Evolutionary conservation across 2,113 vertebrate genomes (phyloP).

Genomic region (Chloropsis hardwickii): DNA sequence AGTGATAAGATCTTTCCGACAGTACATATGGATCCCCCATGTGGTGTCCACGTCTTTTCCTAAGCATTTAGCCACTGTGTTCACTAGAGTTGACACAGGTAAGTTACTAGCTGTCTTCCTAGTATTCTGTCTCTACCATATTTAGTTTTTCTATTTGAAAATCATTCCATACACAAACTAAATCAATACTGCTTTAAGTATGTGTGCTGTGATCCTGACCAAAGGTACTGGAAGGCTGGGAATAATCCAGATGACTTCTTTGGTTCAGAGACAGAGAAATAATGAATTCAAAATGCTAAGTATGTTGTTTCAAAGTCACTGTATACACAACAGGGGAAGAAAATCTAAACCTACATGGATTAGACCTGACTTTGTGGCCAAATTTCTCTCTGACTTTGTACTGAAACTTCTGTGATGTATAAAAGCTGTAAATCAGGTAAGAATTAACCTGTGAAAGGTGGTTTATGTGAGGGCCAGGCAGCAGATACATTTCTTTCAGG

Average conservation of each 20-base stretch:
- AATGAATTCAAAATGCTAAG: neutral
- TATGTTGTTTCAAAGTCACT: neutral
- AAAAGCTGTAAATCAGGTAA: neutral
- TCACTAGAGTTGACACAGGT: neutral
- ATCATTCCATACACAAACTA: neutral
- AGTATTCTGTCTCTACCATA: neutral
- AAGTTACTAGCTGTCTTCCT: neutral
- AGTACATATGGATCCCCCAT: fast-evolving
- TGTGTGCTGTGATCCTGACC: neutral
- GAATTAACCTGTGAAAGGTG: neutral
- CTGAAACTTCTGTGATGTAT: neutral
- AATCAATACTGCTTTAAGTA: neutral
- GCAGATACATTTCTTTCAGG: neutral
- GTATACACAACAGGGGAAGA: neutral
- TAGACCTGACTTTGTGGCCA: neutral
- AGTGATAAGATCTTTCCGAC: neutral
- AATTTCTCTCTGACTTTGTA: neutral
- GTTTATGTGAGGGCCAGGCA: neutral
- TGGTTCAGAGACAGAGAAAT: neutral
- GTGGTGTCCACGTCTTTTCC: neutral
- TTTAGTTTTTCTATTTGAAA: neutral
- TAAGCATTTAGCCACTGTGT: neutral
- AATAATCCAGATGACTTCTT: neutral
- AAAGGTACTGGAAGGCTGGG: neutral
- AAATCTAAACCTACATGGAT: neutral